These are phyloP conservation scores for Drosophila trapezifrons DNA, from an alignment of 1,140 invertebrate species.

Conservation along the genomic window DNA sequence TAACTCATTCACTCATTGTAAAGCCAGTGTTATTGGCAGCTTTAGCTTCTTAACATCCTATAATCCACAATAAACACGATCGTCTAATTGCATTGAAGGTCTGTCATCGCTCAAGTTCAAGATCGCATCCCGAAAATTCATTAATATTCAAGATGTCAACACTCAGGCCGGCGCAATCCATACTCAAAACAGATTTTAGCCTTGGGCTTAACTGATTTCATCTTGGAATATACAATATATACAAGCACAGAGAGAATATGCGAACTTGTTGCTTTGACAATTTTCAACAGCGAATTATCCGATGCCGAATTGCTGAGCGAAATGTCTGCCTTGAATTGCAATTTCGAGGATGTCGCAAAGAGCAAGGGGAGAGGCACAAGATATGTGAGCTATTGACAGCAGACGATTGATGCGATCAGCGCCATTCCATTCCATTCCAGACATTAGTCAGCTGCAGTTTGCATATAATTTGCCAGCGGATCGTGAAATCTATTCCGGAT, in stretches of 20 bases:
- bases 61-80: constrained; percentile 23
- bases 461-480: constrained; percentile 48
- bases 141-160: constrained; percentile 76
- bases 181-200: constrained; percentile 61
- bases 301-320: constrained; percentile 40
- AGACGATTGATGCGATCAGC: constrained; percentile 71
- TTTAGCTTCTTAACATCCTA: constrained; percentile 6
- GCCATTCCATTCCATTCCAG: constrained; percentile 53
- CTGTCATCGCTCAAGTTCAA: constrained; percentile 39
- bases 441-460: constrained; percentile 64
- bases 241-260: constrained; percentile 13
- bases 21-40: neutral
- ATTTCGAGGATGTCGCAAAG: constrained; percentile 24
- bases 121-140: constrained; percentile 44
- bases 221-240: constrained; percentile 62
- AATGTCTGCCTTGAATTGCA: constrained; percentile 64
- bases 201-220: constrained; percentile 71
- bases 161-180: constrained; percentile 51
- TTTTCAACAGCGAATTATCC: constrained; percentile 43
- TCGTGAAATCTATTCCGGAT: constrained; percentile 52
- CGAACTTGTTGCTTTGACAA: constrained; percentile 62
- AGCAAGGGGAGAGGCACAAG: constrained; percentile 18
- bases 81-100: constrained; percentile 42
- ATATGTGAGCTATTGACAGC: constrained; percentile 40
- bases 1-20: neutral